Conservation (phyloP, 2,113 vertebrate genomes). For the Greenwoodochromis staneri region DNA sequence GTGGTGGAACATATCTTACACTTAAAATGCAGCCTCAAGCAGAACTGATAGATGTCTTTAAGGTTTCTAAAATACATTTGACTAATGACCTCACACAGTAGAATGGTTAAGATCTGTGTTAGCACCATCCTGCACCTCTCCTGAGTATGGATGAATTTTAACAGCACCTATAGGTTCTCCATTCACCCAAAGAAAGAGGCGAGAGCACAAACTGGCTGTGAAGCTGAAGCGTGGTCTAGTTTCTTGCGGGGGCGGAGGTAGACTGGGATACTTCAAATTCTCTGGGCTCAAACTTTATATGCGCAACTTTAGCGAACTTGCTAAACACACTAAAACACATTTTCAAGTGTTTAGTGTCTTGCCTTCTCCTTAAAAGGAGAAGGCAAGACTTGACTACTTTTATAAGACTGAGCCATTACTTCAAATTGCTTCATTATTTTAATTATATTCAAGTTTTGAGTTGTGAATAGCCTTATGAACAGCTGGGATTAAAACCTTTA, state of each 20-base stretch:
- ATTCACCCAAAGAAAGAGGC: neutral
- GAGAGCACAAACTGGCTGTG: neutral
- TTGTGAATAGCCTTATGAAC: neutral
- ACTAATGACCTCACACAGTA: neutral
- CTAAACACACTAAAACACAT: neutral
- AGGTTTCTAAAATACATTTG: neutral
- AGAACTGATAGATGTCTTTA: neutral
- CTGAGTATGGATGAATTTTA: neutral
- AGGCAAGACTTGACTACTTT: neutral
- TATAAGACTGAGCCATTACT: neutral
- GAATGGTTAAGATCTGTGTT: neutral
- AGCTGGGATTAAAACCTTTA: neutral
- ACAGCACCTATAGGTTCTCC: neutral
- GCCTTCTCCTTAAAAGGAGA: neutral
- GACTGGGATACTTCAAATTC: neutral
- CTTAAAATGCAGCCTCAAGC: neutral
- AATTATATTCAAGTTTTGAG: neutral
- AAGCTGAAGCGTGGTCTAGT: neutral
- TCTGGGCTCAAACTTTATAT: neutral
- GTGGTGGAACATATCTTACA: neutral
- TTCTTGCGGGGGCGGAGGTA: neutral
- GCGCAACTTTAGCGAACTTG: neutral
- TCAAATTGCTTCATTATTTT: neutral
- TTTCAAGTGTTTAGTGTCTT: no score
- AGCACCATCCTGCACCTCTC: neutral